Base-by-base conservation (phyloP, 1,140 invertebrate genomes). In the Chelonus insularis region DNA sequence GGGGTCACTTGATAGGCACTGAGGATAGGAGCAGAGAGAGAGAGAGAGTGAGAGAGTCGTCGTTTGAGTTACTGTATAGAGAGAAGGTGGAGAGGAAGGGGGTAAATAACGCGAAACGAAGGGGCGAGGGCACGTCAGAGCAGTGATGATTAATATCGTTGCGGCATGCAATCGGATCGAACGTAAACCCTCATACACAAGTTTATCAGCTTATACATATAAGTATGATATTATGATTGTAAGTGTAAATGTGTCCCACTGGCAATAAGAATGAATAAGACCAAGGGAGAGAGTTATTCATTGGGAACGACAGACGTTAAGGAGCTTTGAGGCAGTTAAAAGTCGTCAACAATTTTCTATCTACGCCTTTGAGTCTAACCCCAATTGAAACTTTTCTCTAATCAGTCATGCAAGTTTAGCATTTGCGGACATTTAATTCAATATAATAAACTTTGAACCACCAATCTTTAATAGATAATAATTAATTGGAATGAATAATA, bases 81-180 rank as follows among this genome's bases (percentile, higher is more conserved):
- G n/a, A n/a, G n/a, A n/a, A n/a, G n/a, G n/a, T n/a, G n/a, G n/a
- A 65, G 54, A 62, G 68, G 11, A 67, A 65, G 69, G 69, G 68
- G 71, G 72, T 72, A 71, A 77, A 74, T 72, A 78, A 72, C 67
- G 67, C 68, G 67, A 69, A 68, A 64, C 64, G 68, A 71, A 73
- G 70, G 70, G 72, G 69, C 69, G 72, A 78, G 72, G 72, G 74
- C 70, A 76, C 68, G 76, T 78, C 74, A 73, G 67, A 64, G 67
- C 66, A 64, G 57, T 68, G 50, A 75, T 78, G 76, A 79, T 77
- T 79, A 79, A 77, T 77, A 79, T 76, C 74, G 69, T 65, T 70
- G 70, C 69, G 70, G 74, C 75, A 79, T 76, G 75, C 75, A 77
- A 79, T 76, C 75, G 70, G 74, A 77, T 76, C 75, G 68, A 70